Evolutionary conservation across 1,140 invertebrate genomes (phyloP).

Genomic region (Lineus longissimus): DNA sequence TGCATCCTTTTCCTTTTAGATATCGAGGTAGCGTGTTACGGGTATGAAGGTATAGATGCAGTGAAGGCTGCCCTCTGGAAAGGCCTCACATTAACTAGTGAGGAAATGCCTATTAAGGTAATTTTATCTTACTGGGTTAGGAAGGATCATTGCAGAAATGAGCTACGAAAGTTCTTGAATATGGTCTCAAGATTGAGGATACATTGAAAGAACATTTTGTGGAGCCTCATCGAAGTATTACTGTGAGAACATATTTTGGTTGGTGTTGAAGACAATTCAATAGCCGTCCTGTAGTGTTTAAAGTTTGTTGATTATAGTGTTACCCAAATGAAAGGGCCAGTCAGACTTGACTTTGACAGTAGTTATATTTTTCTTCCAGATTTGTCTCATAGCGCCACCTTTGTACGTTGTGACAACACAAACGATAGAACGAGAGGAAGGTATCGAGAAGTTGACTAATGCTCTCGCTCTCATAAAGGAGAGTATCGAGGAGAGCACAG

Average conservation of each 20-base stretch:
- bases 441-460: conserved; percentile 80
- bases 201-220: conserved; percentile 1
- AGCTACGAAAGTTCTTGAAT: neutral
- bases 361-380: conserved; percentile 56
- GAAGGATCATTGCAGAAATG: neutral
- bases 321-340: neutral
- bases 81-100: conserved; percentile 87
- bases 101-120: conserved; percentile 88
- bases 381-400: conserved; percentile 97
- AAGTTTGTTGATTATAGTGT: neutral
- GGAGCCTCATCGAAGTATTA: neutral
- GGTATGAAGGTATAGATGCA: conserved; percentile 98
- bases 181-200: neutral
- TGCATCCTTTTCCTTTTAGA: conserved; percentile 54
- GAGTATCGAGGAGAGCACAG: conserved; percentile 78
- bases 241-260: neutral
- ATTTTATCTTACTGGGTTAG: conserved; percentile 15
- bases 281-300: neutral
- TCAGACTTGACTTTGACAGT: neutral
- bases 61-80: conserved; percentile 89
- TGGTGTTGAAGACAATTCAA: too few species aligned
- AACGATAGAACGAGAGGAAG: conserved; percentile 92
- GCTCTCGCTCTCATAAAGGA: conserved; percentile 84
- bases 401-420: conserved; percentile 98
- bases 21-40: conserved; percentile 97